A percentile compares a stretch with the other conserved stretches of the same genome.
Evolutionary conservation across 2,888 invertebrate genomes (phyloP).

Genomic region (Dryobota labecula): DNA sequence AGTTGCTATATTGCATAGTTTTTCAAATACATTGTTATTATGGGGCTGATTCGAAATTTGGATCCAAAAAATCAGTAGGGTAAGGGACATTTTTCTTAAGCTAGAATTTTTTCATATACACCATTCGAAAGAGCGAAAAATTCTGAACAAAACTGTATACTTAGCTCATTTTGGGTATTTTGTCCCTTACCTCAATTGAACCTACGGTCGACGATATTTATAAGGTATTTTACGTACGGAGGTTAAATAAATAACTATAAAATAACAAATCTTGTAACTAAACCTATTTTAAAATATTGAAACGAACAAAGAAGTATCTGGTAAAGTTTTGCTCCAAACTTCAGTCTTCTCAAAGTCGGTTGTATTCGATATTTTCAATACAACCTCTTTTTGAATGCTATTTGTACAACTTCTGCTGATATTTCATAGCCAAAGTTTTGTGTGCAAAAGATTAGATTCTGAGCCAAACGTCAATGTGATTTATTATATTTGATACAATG

Average conservation of each 20-base stretch:
- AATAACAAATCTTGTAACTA: slow-evolving; percentile 45
- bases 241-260: slow-evolving; percentile 6
- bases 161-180: no score
- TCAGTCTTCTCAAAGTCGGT: slow-evolving; percentile 71
- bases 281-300: slow-evolving; percentile 68
- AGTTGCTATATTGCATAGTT: no score
- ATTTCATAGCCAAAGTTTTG: slow-evolving; percentile 78
- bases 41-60: no score
- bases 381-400: slow-evolving; percentile 76
- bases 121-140: no score
- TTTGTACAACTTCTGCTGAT: slow-evolving; percentile 77
- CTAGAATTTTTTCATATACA: no score
- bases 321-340: slow-evolving; percentile 74
- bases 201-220: no score
- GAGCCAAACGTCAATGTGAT: slow-evolving; percentile 72
- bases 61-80: no score
- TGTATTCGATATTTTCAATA: slow-evolving; percentile 80
- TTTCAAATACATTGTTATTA: no score
- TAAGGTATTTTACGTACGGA: not conserved
- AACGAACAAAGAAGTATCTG: slow-evolving; percentile 60
- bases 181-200: no score
- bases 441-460: slow-evolving; percentile 73
- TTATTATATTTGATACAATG: slow-evolving; percentile 66
- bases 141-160: no score
- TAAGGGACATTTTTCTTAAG: no score